phyloP scores from a whole-genome alignment of 2,888 invertebrate species.

The Erebia epiphron region DNA sequence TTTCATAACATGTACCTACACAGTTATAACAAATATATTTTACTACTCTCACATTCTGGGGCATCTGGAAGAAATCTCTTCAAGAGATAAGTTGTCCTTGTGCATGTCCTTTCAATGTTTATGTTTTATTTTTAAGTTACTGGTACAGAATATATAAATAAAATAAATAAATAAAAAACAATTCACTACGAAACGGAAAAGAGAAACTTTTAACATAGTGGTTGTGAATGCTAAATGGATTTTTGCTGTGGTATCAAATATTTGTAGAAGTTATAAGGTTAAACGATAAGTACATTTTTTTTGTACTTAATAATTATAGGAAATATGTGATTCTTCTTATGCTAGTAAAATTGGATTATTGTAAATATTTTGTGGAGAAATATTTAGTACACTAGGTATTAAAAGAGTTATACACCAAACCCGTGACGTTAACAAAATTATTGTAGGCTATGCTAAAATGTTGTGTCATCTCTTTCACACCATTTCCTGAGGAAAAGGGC shows the following conservation, averaged over 20 bases:
- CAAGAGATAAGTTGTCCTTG: too few species aligned
- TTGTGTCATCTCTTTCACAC: too few species aligned
- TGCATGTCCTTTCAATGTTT: too few species aligned
- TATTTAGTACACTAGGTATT: background rate
- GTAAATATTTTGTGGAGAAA: conserved; percentile 19
- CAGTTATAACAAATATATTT: too few species aligned
- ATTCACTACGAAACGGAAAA: conserved; percentile 26
- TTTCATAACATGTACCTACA: too few species aligned
- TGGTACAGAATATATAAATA: too few species aligned
- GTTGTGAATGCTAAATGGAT: conserved; percentile 51
- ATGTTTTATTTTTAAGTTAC: too few species aligned
- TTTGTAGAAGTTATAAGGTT: conserved; percentile 50
- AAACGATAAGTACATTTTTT: conserved; percentile 52
- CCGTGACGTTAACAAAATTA: background rate
- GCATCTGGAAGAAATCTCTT: too few species aligned
- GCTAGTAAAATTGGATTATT: conserved; percentile 24
- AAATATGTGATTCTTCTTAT: conserved; percentile 53
- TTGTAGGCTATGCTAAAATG: background rate
- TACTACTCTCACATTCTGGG: too few species aligned
- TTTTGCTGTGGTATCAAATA: conserved; percentile 49
- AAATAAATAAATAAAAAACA: too few species aligned
- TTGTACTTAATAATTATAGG: conserved; percentile 60
- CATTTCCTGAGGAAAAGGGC: too few species aligned
- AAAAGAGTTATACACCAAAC: background rate
- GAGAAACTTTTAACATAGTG: conserved; percentile 12